Base-by-base conservation (phyloP, 2,113 vertebrate species). In the Coregonus clupeaformis region DNA sequence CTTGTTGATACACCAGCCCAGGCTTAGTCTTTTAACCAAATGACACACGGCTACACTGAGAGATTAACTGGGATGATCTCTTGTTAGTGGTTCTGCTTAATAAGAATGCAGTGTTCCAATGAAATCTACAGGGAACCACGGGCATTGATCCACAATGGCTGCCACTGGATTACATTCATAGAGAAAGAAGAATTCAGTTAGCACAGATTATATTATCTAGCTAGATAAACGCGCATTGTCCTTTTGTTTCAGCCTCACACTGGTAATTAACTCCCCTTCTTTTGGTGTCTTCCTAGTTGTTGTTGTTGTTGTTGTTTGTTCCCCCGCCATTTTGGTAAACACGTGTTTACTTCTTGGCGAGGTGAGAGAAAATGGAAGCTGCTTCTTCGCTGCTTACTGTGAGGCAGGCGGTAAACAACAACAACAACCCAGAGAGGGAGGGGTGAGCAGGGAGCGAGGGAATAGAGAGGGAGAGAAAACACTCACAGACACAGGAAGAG, bases 351-450 rank as follows among this genome's bases (percentile, higher is more conserved):
- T 87, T 75, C 80, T 71, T 82, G 64, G 18, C 71, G 60, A 79
- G 80, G 71, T 79, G 79, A 86, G 71, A 80, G 79, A 86, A 91
- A 92, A 90, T 86, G 78, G 85, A 90, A 87, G 81, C 74, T 69
- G 74, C 76, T 85, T 65, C 68, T 75, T 64, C 84, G 77, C 25
- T 78, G 77, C 70, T 62, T 59, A 68, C 74, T 72, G 80, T 60
- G 49, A 52, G 49, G 66, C 84, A 91, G 83, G 79, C 87, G 86
- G 88, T 92, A 92, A 92, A 93, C 91, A 93, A 91, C 80, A 91
- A 88, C 85, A 88, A 88, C 85, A 78, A 82, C 64, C 52, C 64
- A 73, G 76, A 75, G 75, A 78, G 78, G 77, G 71, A 69, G 72
- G 57, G 65, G 73, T 66, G 30, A 42, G 63, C 69, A 80, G 77